Evolutionary conservation across 2,888 invertebrate species (phyloP).

Genomic region (Dromius quadrimaculatus): DNA sequence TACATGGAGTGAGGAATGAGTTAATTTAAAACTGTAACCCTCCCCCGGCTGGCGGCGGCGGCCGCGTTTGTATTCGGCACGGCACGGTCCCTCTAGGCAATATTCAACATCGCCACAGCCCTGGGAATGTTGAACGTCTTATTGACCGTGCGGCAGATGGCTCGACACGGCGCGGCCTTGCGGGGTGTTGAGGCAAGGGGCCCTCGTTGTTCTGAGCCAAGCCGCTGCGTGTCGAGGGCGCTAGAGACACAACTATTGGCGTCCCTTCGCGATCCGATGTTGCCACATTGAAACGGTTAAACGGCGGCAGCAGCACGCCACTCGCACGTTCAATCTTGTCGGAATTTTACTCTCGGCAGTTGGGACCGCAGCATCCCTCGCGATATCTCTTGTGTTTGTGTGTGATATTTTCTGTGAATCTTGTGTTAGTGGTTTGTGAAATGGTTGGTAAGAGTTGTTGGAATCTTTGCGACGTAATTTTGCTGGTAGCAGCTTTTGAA

Average conservation of each 20-base stretch:
- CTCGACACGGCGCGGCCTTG: constrained; percentile 59
- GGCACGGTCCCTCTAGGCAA: constrained; percentile 59
- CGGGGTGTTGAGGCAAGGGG: constrained; percentile 63
- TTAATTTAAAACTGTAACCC: constrained; percentile 54
- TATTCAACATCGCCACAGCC: constrained; percentile 58
- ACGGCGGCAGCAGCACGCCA: constrained; percentile 59
- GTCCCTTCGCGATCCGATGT: constrained; percentile 65
- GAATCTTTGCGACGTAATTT: constrained; percentile 1
- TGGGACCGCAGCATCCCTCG: constrained; percentile 56
- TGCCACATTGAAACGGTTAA: constrained; percentile 65
- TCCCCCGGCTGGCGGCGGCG: constrained; percentile 29
- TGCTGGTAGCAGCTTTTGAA: background rate
- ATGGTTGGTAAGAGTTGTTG: constrained; percentile 4
- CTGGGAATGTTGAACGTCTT: constrained; percentile 63
- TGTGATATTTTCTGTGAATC: background rate
- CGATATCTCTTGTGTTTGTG: constrained; percentile 25
- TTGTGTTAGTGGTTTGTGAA: background rate
- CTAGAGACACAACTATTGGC: constrained; percentile 62
- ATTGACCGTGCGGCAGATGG: constrained; percentile 64
- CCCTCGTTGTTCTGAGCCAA: constrained; percentile 58
- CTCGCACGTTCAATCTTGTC: constrained; percentile 27
- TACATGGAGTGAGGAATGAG: constrained; percentile 52
- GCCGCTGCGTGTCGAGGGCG: constrained; percentile 60
- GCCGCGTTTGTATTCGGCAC: constrained; percentile 52
- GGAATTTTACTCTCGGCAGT: constrained; percentile 50